phyloP scores from a whole-genome alignment of 1,140 invertebrate species.

The Sinonovacula constricta region DNA sequence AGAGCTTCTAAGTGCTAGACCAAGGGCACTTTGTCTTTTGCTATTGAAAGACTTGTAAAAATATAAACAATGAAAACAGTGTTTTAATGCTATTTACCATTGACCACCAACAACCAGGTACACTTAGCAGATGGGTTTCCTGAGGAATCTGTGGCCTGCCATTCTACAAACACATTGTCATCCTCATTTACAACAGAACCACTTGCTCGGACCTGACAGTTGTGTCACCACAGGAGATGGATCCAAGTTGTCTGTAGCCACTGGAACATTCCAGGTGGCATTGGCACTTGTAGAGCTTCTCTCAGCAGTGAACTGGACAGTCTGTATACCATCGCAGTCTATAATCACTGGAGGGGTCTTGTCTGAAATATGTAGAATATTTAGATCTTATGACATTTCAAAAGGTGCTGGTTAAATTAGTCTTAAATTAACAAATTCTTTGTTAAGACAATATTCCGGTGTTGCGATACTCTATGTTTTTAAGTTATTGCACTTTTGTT shows the following conservation, averaged over 20 bases:
- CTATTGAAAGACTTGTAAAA: too few species aligned
- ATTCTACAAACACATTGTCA: neutral
- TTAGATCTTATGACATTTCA: too few species aligned
- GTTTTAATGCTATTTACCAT: too few species aligned
- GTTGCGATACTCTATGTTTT: too few species aligned
- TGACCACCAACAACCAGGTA: neutral
- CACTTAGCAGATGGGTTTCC: neutral
- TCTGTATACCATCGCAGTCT: neutral
- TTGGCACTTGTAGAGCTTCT: neutral
- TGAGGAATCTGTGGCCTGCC: neutral
- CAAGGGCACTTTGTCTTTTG: too few species aligned
- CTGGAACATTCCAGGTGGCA: neutral
- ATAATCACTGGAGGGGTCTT: neutral
- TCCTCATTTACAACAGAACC: neutral
- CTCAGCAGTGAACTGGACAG: neutral
- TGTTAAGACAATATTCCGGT: too few species aligned
- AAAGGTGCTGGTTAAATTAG: too few species aligned
- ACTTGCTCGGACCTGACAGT: neutral
- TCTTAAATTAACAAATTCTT: too few species aligned
- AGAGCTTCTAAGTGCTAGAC: too few species aligned
- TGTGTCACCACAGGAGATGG: neutral
- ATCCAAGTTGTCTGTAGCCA: neutral
- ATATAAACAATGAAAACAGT: too few species aligned
- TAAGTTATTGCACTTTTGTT: too few species aligned
- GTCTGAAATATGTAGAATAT: too few species aligned